phyloP scores from a whole-genome alignment of 2,888 invertebrate genomes.

The Rhamnusium bicolor region DNA sequence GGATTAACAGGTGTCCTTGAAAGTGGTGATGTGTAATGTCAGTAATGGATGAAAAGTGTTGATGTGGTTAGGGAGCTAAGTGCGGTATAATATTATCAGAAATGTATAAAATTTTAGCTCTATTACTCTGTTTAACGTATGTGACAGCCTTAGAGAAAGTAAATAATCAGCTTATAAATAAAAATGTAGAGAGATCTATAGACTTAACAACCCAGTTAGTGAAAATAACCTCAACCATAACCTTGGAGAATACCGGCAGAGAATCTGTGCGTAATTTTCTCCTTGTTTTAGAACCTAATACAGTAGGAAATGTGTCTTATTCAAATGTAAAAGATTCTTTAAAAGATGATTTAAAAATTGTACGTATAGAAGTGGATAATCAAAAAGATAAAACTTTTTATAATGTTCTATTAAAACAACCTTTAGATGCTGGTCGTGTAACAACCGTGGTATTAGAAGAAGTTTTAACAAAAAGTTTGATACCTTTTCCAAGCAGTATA shows the following conservation, averaged over 20 bases:
- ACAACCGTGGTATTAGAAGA: conserved; percentile 79
- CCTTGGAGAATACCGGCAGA: conserved; percentile 87
- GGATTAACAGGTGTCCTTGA: not conserved
- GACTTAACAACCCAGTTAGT: conserved; percentile 93
- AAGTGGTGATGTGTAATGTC: conserved; percentile 4
- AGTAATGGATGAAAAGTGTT: conserved; percentile 12
- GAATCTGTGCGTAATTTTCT: conserved; percentile 81
- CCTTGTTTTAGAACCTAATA: conserved; percentile 79
- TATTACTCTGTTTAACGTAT: conserved; percentile 46
- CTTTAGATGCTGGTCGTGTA: conserved; percentile 75
- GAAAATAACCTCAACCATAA: conserved; percentile 85
- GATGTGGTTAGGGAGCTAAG: conserved; percentile 5
- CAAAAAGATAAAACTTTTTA: conserved; percentile 65
- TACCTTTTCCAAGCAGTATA: conserved; percentile 91
- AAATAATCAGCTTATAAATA: conserved; percentile 77
- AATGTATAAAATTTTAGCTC: conserved; percentile 54
- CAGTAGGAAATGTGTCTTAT: conserved; percentile 80
- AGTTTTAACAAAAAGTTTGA: conserved; percentile 82
- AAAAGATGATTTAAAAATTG: conserved; percentile 74
- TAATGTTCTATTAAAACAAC: conserved; percentile 74
- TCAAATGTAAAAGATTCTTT: conserved; percentile 80
- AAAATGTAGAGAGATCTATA: conserved; percentile 88
- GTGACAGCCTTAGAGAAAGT: conserved; percentile 60
- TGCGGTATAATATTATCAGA: conserved; percentile 23
- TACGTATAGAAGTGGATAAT: conserved; percentile 71